Conservation (phyloP, 2,113 vertebrate species). For the Leptocoma aspasia region DNA sequence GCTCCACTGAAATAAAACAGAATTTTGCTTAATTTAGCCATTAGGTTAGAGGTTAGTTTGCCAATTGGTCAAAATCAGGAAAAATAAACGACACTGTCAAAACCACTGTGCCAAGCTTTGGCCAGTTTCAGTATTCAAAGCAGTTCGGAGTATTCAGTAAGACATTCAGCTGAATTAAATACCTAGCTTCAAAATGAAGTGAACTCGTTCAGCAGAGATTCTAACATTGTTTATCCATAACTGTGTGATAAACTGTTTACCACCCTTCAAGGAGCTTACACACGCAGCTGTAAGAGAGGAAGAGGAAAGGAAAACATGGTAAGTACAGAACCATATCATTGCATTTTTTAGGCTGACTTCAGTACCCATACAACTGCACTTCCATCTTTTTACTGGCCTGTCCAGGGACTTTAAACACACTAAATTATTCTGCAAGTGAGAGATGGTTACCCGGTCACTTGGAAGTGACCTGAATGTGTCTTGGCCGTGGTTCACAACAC, state of each 20-base stretch:
- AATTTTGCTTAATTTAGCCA: not conserved
- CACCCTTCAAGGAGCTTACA: not conserved
- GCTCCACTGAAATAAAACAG: not conserved
- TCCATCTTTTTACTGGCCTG: not conserved
- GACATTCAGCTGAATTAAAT: not conserved
- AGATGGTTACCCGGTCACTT: not conserved
- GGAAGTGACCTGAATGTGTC: not conserved
- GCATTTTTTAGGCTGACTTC: not conserved
- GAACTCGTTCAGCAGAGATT: not conserved
- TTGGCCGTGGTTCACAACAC: not conserved
- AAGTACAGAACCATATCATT: fast-evolving
- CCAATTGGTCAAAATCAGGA: not conserved
- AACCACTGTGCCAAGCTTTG: not conserved
- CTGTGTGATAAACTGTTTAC: fast-evolving
- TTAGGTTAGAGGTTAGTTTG: not conserved
- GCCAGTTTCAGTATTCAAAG: not conserved
- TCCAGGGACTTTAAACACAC: not conserved
- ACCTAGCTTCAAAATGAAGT: not conserved
- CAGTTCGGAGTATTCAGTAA: not conserved
- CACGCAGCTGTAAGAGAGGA: fast-evolving
- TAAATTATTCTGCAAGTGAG: not conserved
- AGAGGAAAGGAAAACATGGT: not conserved
- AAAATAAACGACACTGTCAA: not conserved
- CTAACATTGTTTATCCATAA: not conserved
- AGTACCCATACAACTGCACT: not conserved